phyloP scores from a whole-genome alignment of 1,140 invertebrate species.

The Drosophila seguyi region DNA sequence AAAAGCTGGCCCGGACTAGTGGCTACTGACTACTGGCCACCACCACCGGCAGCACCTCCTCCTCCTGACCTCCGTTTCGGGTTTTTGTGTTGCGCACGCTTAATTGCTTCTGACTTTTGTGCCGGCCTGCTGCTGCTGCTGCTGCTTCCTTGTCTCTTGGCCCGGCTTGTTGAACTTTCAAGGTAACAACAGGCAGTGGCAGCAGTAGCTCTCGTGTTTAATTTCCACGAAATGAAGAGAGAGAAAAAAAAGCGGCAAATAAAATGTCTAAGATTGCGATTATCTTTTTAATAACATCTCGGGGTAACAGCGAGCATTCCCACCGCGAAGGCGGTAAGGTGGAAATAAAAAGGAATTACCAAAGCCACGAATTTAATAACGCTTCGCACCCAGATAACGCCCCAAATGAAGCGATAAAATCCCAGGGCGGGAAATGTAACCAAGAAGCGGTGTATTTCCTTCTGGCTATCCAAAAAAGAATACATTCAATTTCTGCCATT shows the following conservation, averaged over 20 bases:
- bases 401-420: slow-evolving; percentile 50
- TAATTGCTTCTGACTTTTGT: slow-evolving; percentile 73
- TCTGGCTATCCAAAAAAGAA: not conserved
- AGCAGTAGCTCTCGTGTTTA: slow-evolving; percentile 30
- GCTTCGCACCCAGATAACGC: slow-evolving; percentile 53
- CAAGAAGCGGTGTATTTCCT: not conserved
- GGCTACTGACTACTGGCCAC: slow-evolving; percentile 12
- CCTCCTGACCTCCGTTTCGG: slow-evolving; percentile 29
- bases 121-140: slow-evolving; percentile 18
- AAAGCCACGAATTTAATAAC: slow-evolving; percentile 69
- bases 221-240: slow-evolving; percentile 45
- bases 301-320: slow-evolving; percentile 33
- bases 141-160: slow-evolving; percentile 62
- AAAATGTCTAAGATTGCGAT: slow-evolving; percentile 55
- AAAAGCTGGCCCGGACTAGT: slow-evolving; percentile 50
- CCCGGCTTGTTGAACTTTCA: slow-evolving; percentile 71
- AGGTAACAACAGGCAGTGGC: slow-evolving; percentile 49
- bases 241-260: slow-evolving; percentile 23
- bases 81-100: slow-evolving; percentile 49
- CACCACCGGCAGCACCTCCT: slow-evolving; percentile 3
- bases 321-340: slow-evolving; percentile 22
- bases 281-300: slow-evolving; percentile 75
- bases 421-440: not conserved
- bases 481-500: slow-evolving; percentile 13
- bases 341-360: slow-evolving; percentile 48